Evolutionary conservation across 2,797 vertebrate genomes (phyloP).

Genomic region (Rhinogobio ventralis): DNA sequence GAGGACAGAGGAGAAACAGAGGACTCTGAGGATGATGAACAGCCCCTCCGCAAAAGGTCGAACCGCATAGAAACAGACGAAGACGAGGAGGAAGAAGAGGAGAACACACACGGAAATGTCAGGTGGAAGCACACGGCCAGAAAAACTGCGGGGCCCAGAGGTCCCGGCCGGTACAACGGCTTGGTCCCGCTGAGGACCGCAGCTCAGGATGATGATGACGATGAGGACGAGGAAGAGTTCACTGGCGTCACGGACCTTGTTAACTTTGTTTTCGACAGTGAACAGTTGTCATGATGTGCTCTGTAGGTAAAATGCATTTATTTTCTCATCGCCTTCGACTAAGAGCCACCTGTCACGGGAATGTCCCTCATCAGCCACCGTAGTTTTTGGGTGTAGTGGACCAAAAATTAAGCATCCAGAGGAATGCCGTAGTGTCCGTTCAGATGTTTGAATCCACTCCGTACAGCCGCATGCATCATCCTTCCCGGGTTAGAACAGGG

Average conservation of each 20-base stretch:
- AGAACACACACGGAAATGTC: conserved; percentile 61
- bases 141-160: conserved; percentile 80
- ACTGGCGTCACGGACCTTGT: conserved; percentile 90
- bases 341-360: conserved; percentile 53
- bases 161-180: conserved; percentile 79
- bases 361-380: conserved; percentile 82
- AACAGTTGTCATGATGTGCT: conserved; percentile 84
- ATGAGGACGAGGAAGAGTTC: conserved; percentile 85
- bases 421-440: conserved; percentile 42
- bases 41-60: conserved; percentile 79
- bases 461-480: conserved; percentile 45
- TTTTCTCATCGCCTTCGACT: conserved; percentile 76
- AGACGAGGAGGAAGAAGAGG: conserved; percentile 77
- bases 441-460: conserved; percentile 50
- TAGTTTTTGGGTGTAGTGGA: conserved; percentile 58
- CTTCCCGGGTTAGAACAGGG: conserved; percentile 55
- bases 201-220: conserved; percentile 84
- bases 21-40: conserved; percentile 78
- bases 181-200: conserved; percentile 72
- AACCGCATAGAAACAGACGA: conserved; percentile 85
- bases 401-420: conserved; percentile 60
- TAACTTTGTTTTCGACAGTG: conserved; percentile 95
- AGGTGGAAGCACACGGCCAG: conserved; percentile 64
- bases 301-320: conserved; percentile 77
- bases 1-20: conserved; percentile 76